phyloP scores from a whole-genome alignment of 2,113 vertebrate species.

The Lepus americanus region DNA sequence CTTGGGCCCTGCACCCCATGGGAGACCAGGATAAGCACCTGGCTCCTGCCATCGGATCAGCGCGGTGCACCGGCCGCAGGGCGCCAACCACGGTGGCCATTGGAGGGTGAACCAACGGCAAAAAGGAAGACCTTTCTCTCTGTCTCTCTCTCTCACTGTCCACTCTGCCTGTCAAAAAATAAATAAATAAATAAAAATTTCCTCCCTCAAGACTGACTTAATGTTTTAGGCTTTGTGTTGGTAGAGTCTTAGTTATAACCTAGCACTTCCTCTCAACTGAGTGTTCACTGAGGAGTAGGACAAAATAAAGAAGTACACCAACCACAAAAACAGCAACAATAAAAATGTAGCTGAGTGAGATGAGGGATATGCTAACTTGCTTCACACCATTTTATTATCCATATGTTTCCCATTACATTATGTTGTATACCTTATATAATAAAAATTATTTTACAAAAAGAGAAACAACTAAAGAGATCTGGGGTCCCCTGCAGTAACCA shows the following conservation, averaged over 20 bases:
- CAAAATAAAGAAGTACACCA: background rate
- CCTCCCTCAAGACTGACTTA: background rate
- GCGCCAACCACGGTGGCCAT: no score
- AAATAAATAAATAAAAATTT: background rate
- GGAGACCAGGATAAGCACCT: no score
- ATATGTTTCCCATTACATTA: background rate
- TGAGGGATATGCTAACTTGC: background rate
- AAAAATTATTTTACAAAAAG: background rate
- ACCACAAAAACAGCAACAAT: background rate
- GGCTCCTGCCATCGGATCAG: no score
- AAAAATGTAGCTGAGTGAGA: background rate
- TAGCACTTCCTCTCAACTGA: background rate
- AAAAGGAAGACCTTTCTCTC: no score
- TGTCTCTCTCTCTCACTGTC: no score
- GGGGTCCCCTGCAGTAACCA: background rate
- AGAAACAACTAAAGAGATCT: conserved; percentile 3
- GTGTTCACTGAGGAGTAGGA: background rate
- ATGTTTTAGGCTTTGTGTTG: background rate
- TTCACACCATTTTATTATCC: background rate
- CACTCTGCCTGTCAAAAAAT: no score
- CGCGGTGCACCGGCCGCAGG: no score
- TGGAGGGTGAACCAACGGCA: no score
- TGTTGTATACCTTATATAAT: background rate
- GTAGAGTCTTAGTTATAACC: background rate
- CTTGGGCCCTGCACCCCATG: no score